These are phyloP conservation scores for Heliothis subflexa DNA, from an alignment of 1,140 invertebrate species.

Conservation along the genomic window DNA sequence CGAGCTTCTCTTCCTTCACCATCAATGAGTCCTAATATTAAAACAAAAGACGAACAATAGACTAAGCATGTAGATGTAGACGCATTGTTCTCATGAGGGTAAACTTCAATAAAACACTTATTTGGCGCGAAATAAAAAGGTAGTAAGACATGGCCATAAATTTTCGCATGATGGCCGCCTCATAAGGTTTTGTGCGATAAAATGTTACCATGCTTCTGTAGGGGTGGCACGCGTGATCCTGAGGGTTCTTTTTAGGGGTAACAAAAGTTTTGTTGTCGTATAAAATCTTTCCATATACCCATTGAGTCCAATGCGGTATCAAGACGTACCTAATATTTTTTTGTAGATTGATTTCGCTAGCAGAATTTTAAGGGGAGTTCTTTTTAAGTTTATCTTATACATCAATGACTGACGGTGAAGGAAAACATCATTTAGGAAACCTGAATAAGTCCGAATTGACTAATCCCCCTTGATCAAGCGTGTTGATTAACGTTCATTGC, in stretches of 20 bases:
- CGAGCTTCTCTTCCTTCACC: too few species aligned
- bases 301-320: too few species aligned
- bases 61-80: neutral
- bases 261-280: neutral
- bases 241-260: neutral
- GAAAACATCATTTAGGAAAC: too few species aligned
- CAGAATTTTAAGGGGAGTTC: too few species aligned
- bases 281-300: too few species aligned
- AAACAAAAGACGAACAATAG: constrained; percentile 2
- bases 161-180: constrained; percentile 71
- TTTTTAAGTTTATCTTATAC: too few species aligned
- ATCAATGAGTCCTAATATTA: neutral
- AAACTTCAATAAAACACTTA: constrained; percentile 10
- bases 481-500: too few species aligned
- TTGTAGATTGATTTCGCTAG: too few species aligned
- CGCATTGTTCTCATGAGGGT: neutral
- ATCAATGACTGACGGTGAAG: too few species aligned
- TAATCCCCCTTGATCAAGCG: too few species aligned
- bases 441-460: too few species aligned
- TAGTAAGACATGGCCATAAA: constrained; percentile 73
- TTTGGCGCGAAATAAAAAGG: constrained; percentile 63
- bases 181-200: constrained; percentile 71
- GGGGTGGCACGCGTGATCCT: constrained; percentile 55
- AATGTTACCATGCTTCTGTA: constrained; percentile 62
- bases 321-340: too few species aligned